Evolutionary conservation across 1,140 invertebrate genomes (phyloP), one percentile per base, ranked within the genome.

Genomic region (Ceratoteleas bidentatus): DNA sequence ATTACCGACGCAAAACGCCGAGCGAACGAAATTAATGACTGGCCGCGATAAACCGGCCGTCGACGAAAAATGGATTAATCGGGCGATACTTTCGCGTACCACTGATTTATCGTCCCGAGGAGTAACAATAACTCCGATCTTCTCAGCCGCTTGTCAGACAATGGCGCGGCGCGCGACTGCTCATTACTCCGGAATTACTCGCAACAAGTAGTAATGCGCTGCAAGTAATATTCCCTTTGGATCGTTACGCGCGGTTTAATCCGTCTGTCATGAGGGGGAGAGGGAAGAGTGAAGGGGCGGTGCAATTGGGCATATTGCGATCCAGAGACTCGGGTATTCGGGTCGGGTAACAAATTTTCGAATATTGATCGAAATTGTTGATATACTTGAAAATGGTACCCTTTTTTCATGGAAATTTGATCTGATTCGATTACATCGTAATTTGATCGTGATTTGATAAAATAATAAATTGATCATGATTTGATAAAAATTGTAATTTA

Each of bases 191-290:
- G 64, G 62, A 81, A 81, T 81, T 64, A 70, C 65, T 74, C 34
- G 57, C 70, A 81, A 81, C 78, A 69, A 75, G 78, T 64, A 81
- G 64, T 74, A 80, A 80, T 69, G 57, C 74, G 61, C 43, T 73
- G 69, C 47, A 73, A 74, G 62, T 74, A 80, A 73, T 73, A 80
- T 80, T 80, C 69, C 72, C 77, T 58, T 74, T 54, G 50, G 62
- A 73, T 68, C 76, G 56, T 72, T 79, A 60, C 32, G 65, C 40
- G 36, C 50, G 52, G 40, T 64, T 50, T 80, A 80, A 80, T 74
- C 57, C 45, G 40, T 62, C 53, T 74, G n/a, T n/a, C n/a, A n/a
- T n/a, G n/a, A n/a, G n/a, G n/a, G n/a, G n/a, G n/a, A n/a, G 34
- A 62, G 54, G 11, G 43, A 32, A 34, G 74, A 80, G 66, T 74